A percentile compares a stretch with the other conserved stretches of the same genome.
These are phyloP conservation scores for Pseudomyrmex flavicornis DNA, from an alignment of 1,140 invertebrate genomes.

Conservation along the genomic window DNA sequence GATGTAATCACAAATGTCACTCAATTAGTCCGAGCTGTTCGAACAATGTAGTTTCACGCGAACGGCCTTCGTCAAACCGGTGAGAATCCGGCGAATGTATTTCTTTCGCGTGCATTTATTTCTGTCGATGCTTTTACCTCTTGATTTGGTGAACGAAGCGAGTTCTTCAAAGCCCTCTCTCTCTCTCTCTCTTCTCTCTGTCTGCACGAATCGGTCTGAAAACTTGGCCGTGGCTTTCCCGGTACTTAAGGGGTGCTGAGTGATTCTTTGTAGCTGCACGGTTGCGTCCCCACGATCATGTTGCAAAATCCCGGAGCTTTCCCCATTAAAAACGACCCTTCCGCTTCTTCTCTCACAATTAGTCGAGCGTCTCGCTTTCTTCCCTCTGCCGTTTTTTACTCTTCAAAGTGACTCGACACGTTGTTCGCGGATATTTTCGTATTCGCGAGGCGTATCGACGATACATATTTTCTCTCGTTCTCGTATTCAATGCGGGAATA, in stretches of 20 bases:
- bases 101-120: slow-evolving; percentile 45
- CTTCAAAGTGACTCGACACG: slow-evolving; percentile 46
- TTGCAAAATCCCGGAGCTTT: slow-evolving; percentile 69
- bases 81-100: slow-evolving; percentile 26
- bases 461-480: slow-evolving; percentile 1
- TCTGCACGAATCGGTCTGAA: slow-evolving; percentile 64
- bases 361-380: slow-evolving; percentile 33
- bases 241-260: slow-evolving; percentile 58
- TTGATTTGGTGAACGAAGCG: slow-evolving; percentile 58
- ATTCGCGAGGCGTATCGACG: slow-evolving; percentile 27
- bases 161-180: slow-evolving; percentile 57
- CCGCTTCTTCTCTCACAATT: slow-evolving; percentile 25
- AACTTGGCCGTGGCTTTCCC: slow-evolving; percentile 70
- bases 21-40: slow-evolving; percentile 33
- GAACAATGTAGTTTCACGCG: slow-evolving; percentile 35
- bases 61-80: slow-evolving; percentile 18
- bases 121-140: slow-evolving; percentile 43
- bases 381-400: not conserved
- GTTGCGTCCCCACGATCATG: slow-evolving; percentile 69
- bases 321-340: slow-evolving; percentile 65
- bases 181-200: too few species aligned
- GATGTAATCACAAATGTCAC: slow-evolving; percentile 48
- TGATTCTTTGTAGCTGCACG: slow-evolving; percentile 73
- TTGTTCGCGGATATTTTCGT: slow-evolving; percentile 44
- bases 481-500: not conserved